These are phyloP conservation scores for Acholoe squamosa DNA, from an alignment of 2,888 invertebrate species.

Conservation along the genomic window DNA sequence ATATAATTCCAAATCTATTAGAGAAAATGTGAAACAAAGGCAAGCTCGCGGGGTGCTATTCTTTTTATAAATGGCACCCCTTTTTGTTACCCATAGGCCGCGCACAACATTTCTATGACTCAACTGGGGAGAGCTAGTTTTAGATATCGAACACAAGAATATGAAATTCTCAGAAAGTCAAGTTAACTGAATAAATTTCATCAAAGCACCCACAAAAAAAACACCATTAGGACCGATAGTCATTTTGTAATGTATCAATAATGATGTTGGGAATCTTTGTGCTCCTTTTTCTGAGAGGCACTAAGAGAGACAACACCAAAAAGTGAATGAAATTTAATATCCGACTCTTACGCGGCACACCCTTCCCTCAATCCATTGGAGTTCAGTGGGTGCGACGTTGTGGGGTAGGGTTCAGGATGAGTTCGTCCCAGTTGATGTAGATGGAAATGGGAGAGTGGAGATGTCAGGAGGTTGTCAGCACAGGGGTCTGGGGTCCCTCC, in stretches of 20 bases:
- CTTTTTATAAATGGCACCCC: not conserved
- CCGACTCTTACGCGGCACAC: not conserved
- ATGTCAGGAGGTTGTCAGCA: conserved; percentile 1
- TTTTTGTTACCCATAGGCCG: not conserved
- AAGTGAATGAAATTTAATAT: conserved; percentile 26
- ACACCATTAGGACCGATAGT: not conserved
- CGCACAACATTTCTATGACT: not conserved
- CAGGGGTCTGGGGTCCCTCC: not conserved
- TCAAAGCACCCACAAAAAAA: not conserved
- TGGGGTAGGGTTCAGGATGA: not conserved
- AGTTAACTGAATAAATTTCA: not conserved
- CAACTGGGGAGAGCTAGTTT: not conserved
- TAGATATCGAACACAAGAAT: not conserved
- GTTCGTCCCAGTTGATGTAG: not conserved
- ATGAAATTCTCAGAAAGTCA: not conserved
- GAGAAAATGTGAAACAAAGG: conserved; percentile 3
- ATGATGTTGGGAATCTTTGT: not conserved
- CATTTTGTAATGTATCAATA: not conserved
- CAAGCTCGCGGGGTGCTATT: not conserved
- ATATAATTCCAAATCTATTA: conserved; percentile 14
- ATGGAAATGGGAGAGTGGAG: conserved; percentile 6
- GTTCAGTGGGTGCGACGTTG: conserved; percentile 44
- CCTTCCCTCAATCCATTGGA: not conserved
- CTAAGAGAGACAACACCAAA: not conserved
- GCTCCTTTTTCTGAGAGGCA: not conserved